These are phyloP conservation scores for Merluccius polli DNA, from an alignment of 2,797 vertebrate genomes.

Conservation along the genomic window DNA sequence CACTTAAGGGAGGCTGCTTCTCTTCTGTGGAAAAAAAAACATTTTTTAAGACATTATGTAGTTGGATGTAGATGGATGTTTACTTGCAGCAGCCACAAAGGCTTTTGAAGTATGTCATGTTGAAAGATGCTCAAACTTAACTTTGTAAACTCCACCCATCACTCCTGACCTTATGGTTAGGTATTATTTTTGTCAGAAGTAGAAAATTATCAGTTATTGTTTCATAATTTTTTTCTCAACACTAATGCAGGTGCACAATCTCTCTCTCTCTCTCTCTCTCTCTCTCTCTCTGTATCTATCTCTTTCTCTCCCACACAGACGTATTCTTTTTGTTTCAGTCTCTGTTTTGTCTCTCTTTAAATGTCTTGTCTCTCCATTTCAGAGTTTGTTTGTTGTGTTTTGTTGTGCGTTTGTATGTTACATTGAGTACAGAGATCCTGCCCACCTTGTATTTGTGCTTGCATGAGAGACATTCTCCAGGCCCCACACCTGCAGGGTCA, in stretches of 20 bases:
- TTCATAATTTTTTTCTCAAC: too few relatives aligned
- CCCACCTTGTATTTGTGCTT: constrained; percentile 49
- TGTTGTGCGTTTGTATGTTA: neutral
- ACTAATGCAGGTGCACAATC: too few relatives aligned
- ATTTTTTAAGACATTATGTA: neutral
- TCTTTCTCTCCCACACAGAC: neutral
- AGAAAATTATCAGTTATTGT: too few relatives aligned
- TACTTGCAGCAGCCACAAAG: neutral
- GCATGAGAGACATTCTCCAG: constrained; percentile 62
- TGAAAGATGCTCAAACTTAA: neutral
- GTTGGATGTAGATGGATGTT: neutral
- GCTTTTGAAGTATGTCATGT: neutral
- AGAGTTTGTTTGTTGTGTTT: neutral
- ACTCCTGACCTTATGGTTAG: too few relatives aligned
- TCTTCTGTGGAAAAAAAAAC: neutral
- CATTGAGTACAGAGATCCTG: neutral
- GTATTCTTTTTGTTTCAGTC: too few relatives aligned
- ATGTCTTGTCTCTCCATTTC: neutral
- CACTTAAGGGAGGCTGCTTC: neutral
- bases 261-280: too few relatives aligned
- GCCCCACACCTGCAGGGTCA: constrained; percentile 66
- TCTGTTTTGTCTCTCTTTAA: too few relatives aligned
- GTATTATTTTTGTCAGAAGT: too few relatives aligned
- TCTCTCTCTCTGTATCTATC: neutral
- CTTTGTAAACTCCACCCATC: too few relatives aligned